Conservation (phyloP, 2,888 invertebrate genomes). For the Allophyes oxyacanthae region DNA sequence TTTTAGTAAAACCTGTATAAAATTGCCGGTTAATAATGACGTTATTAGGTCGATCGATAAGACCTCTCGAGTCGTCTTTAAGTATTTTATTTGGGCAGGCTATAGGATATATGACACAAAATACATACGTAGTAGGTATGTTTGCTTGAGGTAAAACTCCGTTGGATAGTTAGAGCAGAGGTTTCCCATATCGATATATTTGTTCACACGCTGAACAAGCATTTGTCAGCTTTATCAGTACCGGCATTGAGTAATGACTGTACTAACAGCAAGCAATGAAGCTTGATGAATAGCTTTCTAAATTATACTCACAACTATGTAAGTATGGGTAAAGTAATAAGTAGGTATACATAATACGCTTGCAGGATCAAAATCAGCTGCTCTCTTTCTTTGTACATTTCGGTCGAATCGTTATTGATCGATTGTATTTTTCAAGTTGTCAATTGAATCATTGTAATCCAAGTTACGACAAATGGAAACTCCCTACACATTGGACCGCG, state of each 20-base stretch:
- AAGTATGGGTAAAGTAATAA: too few species aligned
- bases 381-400: too few species aligned
- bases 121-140: neutral
- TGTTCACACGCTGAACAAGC: neutral
- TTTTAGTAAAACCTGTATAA: conserved; percentile 75
- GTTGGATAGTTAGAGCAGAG: too few species aligned
- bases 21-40: conserved; percentile 73
- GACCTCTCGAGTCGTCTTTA: conserved; percentile 56
- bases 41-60: conserved; percentile 75
- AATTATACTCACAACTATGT: neutral
- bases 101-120: neutral
- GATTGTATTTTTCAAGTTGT: too few species aligned
- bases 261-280: conserved; percentile 9
- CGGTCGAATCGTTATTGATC: too few species aligned
- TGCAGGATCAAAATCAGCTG: too few species aligned
- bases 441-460: neutral
- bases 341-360: too few species aligned
- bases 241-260: neutral
- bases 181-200: neutral
- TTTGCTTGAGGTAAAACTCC: neutral
- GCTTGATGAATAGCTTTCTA: conserved; percentile 10
- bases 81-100: conserved; percentile 1
- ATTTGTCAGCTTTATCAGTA: neutral
- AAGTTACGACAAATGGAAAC: neutral
- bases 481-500: neutral